These are phyloP conservation scores for Ceratina japonica DNA, from an alignment of 1,140 invertebrate species.

Conservation along the genomic window DNA sequence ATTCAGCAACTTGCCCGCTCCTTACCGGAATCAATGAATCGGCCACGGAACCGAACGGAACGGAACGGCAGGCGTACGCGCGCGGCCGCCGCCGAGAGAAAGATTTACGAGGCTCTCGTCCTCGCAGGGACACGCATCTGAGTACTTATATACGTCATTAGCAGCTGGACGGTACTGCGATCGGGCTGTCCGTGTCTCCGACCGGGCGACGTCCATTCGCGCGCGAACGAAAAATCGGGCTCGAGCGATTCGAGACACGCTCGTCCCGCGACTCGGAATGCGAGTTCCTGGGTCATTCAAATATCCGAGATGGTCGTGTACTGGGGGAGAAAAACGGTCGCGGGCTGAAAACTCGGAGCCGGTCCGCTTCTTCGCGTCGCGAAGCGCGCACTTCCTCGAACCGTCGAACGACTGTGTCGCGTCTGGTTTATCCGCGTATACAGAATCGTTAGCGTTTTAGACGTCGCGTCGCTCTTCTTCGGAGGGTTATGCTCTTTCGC, in stretches of 20 bases:
- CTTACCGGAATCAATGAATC: slow-evolving; percentile 43
- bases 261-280: slow-evolving; percentile 58
- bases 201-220: slow-evolving; percentile 37
- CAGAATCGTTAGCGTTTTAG: slow-evolving; percentile 36
- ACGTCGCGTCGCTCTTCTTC: neutral
- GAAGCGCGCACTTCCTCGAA: slow-evolving; percentile 42
- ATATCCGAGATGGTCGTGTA: slow-evolving; percentile 39
- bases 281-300: slow-evolving; percentile 55
- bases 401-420: slow-evolving; percentile 17
- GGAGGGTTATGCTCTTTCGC: neutral
- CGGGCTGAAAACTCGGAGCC: neutral
- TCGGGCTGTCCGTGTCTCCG: slow-evolving; percentile 26
- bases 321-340: slow-evolving; percentile 47
- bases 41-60: neutral
- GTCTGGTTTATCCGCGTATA: slow-evolving; percentile 45
- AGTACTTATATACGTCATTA: slow-evolving; percentile 43
- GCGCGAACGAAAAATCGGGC: slow-evolving; percentile 44
- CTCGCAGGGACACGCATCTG: slow-evolving; percentile 38
- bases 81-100: slow-evolving; percentile 18
- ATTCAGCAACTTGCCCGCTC: slow-evolving; percentile 39
- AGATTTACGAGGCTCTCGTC: slow-evolving; percentile 57
- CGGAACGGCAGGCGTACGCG: slow-evolving; percentile 5
- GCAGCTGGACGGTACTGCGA: slow-evolving; percentile 42
- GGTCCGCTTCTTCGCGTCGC: slow-evolving; percentile 32
- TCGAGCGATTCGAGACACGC: slow-evolving; percentile 56